These are phyloP conservation scores for Carlito syrichta DNA, from an alignment of 2,113 vertebrate genomes.

Conservation along the genomic window DNA sequence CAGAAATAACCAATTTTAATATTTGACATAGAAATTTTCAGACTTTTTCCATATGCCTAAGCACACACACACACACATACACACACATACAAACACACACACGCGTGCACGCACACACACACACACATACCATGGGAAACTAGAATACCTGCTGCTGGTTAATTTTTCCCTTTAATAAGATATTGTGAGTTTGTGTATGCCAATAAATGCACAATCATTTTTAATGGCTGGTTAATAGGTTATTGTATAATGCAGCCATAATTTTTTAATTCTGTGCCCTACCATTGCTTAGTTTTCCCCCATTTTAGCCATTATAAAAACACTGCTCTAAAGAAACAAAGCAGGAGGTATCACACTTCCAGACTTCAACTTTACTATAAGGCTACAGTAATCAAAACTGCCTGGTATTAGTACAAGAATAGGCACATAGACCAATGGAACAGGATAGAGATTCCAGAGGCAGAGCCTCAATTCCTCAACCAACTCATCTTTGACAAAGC, in stretches of 20 bases:
- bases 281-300: neutral
- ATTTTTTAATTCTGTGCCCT: neutral
- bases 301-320: neutral
- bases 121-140: neutral
- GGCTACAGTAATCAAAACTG: too few species aligned
- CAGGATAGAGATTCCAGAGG: too few species aligned
- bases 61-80: accelerated
- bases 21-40: neutral
- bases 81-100: neutral
- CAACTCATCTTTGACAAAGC: too few species aligned
- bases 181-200: neutral
- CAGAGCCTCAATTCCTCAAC: too few species aligned
- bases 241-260: neutral
- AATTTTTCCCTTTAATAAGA: neutral
- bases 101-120: too few species aligned
- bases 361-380: too few species aligned
- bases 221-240: neutral
- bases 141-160: neutral
- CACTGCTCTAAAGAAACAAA: too few species aligned
- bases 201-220: neutral
- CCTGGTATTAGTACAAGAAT: too few species aligned
- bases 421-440: too few species aligned
- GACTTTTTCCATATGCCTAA: neutral
- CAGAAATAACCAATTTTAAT: neutral
- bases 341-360: too few species aligned